Evolutionary conservation across 2,888 invertebrate species (phyloP), one percentile per base, ranked within the genome.

Genomic region (Pterobdella sp.): DNA sequence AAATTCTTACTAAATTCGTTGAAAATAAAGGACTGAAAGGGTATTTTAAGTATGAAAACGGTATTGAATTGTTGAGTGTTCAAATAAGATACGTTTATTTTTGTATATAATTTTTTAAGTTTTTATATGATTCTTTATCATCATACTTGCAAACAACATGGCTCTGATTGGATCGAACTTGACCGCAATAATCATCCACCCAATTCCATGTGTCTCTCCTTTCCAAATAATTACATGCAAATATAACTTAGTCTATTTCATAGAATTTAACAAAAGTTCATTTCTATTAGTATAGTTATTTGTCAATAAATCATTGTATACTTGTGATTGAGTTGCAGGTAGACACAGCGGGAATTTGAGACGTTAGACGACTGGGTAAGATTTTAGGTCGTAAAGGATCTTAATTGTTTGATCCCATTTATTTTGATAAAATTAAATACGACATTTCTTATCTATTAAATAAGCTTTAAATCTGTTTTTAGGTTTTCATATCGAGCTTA

Each of bases 331-430:
- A 3, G 60, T 26, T 18, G 18, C 60, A 56, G n/a, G 10, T 14
- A 56, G 26, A 56, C 60, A n/a, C 60, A 56, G 60, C 60, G 60
- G n/a, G 60, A 18, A n/a, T 56, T 56, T 18, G 60, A 56, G 18
- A n/a, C 26, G n/a, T 56, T 56, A n/a, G 26, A 56, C n/a, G 60
- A 56, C 60, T 56, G 60, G 14, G 60, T 4, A 26, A 14, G 42
- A 18, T 42, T 42, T 42, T 42, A 42, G n/a, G n/a, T n/a, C n/a
- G n/a, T n/a, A n/a, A n/a, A n/a, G n/a, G n/a, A n/a, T n/a, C n/a
- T n/a, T n/a, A n/a, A n/a, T n/a, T n/a, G n/a, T n/a, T n/a, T n/a
- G n/a, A n/a, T n/a, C n/a, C n/a, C n/a, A n/a, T n/a, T n/a, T n/a
- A n/a, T n/a, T n/a, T n/a, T n/a, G n/a, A n/a, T n/a, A n/a, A n/a